These are phyloP conservation scores for Leptodactylus fallax DNA, from an alignment of 2,797 vertebrate genomes.

Conservation along the genomic window DNA sequence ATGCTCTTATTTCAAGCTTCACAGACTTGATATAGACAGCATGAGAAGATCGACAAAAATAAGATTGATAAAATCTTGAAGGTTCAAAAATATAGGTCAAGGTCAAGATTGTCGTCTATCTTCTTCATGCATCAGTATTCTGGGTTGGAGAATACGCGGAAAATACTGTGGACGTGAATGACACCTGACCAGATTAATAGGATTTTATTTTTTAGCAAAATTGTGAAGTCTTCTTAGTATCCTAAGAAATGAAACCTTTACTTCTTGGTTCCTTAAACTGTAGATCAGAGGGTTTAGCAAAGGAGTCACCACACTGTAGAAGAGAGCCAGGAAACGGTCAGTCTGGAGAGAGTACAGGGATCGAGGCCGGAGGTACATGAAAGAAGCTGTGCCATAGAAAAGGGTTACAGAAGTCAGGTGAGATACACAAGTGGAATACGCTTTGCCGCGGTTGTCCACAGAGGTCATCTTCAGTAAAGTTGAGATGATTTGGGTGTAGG, in stretches of 20 bases:
- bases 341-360: constrained; percentile 13
- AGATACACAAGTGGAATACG: constrained; percentile 39
- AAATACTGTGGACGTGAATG: too few species aligned
- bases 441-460: constrained; percentile 24
- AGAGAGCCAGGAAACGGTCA: constrained; percentile 41
- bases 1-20: too few species aligned
- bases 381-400: constrained; percentile 51
- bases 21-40: too few species aligned
- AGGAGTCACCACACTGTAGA: constrained; percentile 46
- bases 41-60: too few species aligned
- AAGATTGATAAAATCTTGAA: too few species aligned
- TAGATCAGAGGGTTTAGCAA: constrained; percentile 53
- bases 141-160: too few species aligned
- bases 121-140: too few species aligned
- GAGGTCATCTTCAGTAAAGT: constrained; percentile 37
- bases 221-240: neutral
- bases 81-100: too few species aligned
- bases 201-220: neutral
- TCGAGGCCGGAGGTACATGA: constrained; percentile 48
- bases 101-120: too few species aligned
- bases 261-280: constrained; percentile 54
- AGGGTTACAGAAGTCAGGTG: constrained; percentile 47
- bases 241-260: neutral
- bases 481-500: constrained; percentile 39
- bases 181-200: too few species aligned